phyloP scores from a whole-genome alignment of 2,113 vertebrate species.

The Pelmatolapia mariae region DNA sequence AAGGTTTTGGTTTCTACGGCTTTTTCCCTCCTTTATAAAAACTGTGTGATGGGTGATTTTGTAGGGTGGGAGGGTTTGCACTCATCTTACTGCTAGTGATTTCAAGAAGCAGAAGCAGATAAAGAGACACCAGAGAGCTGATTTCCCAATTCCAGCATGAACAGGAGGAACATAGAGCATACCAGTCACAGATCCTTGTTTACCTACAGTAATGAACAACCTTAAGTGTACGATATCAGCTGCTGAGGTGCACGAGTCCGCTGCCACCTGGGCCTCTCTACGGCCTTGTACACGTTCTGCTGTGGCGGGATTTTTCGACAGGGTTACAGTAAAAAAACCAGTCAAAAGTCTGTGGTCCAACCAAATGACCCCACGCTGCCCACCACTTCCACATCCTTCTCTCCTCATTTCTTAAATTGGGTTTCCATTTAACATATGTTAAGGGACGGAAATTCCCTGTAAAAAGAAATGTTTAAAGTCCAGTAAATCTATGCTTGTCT shows the following conservation, averaged over 20 bases:
- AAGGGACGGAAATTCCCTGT: neutral
- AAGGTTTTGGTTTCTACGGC: fast-evolving
- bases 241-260: neutral
- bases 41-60: neutral
- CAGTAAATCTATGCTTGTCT: neutral
- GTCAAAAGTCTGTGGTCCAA: fast-evolving
- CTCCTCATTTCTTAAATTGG: neutral
- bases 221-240: neutral
- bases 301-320: fast-evolving
- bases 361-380: neutral
- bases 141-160: neutral
- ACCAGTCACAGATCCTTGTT: neutral
- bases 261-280: neutral
- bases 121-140: neutral
- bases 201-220: neutral
- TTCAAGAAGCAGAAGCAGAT: neutral
- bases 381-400: neutral
- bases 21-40: neutral
- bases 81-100: fast-evolving
- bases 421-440: neutral
- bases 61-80: neutral
- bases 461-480: neutral
- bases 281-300: neutral
- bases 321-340: neutral
- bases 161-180: neutral